A percentile compares a stretch with the other conserved stretches of the same genome.
Evolutionary conservation across 1,140 invertebrate genomes (phyloP).

Genomic region (Drosophila nigromelanica): DNA sequence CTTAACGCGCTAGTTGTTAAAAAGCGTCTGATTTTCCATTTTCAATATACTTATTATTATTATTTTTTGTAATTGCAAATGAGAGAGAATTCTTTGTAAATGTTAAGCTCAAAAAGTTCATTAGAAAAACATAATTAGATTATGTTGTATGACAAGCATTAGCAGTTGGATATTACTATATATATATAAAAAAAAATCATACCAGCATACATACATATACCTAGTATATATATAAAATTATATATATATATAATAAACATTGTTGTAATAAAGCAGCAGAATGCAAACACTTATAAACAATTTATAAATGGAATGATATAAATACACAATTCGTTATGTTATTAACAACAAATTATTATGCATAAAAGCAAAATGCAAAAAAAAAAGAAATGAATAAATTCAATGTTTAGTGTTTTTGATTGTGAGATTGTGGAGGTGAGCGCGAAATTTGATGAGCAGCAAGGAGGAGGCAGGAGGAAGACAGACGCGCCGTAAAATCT

Average conservation of each 20-base stretch:
- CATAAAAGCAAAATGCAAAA: constrained; percentile 62
- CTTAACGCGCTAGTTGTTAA: constrained; percentile 39
- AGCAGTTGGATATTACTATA: constrained; percentile 79
- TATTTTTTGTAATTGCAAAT: constrained; percentile 50
- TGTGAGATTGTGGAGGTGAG: constrained; percentile 42
- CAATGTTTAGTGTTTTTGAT: constrained; percentile 78
- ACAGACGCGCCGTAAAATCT: constrained; percentile 50
- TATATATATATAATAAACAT: constrained; percentile 39
- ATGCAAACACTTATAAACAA: constrained; percentile 51
- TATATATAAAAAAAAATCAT: constrained; percentile 52
- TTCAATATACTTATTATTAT: constrained; percentile 39
- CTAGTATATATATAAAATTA: constrained; percentile 65
- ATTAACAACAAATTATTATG: constrained; percentile 70
- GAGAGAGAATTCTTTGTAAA: constrained; percentile 74
- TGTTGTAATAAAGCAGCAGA: constrained; percentile 70
- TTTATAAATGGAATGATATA: constrained; percentile 61
- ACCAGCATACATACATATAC: constrained; percentile 65
- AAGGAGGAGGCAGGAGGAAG: neutral
- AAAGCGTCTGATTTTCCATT: constrained; percentile 32
- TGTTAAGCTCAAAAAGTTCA: constrained; percentile 82
- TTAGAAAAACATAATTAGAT: constrained; percentile 76
- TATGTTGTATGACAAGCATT: constrained; percentile 79
- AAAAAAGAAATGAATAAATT: constrained; percentile 47
- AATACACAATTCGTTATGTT: constrained; percentile 79
- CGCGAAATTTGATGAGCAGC: neutral